These are phyloP conservation scores for Cephus cinctus DNA, from an alignment of 1,140 invertebrate species.

Conservation along the genomic window DNA sequence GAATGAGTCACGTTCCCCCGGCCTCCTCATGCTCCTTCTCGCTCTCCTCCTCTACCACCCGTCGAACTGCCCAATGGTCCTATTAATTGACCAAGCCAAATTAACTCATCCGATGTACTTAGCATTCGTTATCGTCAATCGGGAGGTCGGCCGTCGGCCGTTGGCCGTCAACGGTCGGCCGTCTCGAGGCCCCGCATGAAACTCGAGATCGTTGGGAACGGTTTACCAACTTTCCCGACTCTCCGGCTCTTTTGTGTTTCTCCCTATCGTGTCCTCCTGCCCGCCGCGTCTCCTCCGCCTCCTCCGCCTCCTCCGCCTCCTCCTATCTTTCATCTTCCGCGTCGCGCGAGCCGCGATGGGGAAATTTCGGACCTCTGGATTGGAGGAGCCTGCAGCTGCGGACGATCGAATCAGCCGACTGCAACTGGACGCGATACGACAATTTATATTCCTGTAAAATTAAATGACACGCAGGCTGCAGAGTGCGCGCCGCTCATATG, in stretches of 20 bases:
- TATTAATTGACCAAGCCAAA: conserved; percentile 44
- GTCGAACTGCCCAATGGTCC: background rate
- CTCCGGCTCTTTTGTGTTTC: too few species aligned
- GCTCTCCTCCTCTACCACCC: background rate
- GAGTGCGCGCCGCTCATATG: conserved; percentile 34
- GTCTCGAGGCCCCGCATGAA: conserved; percentile 37
- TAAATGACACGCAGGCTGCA: conserved; percentile 34
- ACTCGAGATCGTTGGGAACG: conserved; percentile 43
- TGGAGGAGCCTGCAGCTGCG: background rate
- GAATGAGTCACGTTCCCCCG: too few species aligned
- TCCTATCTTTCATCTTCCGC: too few species aligned
- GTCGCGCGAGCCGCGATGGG: too few species aligned
- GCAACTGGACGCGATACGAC: too few species aligned
- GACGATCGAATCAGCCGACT: conserved; percentile 1
- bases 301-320: too few species aligned
- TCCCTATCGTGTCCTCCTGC: too few species aligned
- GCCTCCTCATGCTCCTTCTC: background rate
- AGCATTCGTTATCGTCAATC: conserved; percentile 51
- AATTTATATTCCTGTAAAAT: conserved; percentile 52
- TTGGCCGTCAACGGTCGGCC: conserved; percentile 23
- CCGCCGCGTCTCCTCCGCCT: too few species aligned
- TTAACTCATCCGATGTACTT: conserved; percentile 49
- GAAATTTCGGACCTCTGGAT: too few species aligned
- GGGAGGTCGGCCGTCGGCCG: conserved; percentile 25
- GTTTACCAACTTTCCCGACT: too few species aligned